Conservation (phyloP, 1,140 invertebrate species). For the Ectropis grisescens region DNA sequence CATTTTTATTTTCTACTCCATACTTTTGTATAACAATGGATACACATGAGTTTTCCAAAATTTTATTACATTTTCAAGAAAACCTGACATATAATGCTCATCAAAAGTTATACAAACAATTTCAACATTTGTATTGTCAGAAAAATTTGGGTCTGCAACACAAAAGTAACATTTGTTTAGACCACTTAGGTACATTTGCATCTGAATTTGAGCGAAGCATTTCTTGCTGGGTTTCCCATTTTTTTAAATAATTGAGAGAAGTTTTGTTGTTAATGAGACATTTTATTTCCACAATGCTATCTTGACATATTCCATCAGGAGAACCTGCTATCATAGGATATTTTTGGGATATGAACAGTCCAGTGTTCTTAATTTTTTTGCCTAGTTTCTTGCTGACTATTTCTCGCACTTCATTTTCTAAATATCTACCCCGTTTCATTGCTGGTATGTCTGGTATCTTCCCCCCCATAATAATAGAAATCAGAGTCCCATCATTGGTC, state of each 20-base stretch:
- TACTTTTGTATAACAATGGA: conserved; percentile 4
- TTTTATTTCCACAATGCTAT: conserved; percentile 27
- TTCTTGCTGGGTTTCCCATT: conserved; percentile 14
- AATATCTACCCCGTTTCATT: conserved; percentile 19
- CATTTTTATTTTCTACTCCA: too few relatives aligned
- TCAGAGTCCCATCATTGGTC: conserved; percentile 15
- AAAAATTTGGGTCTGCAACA: conserved; percentile 25
- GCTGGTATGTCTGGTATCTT: conserved; percentile 19
- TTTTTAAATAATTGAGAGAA: conserved; percentile 6
- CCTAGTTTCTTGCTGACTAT: conserved; percentile 4
- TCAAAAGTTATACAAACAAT: conserved; percentile 4
- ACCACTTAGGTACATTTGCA: conserved; percentile 26
- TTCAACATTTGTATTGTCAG: conserved; percentile 16
- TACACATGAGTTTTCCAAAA: conserved; percentile 12
- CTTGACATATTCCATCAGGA: conserved; percentile 15
- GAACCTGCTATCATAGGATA: conserved; percentile 19
- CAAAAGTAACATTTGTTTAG: conserved; percentile 24
- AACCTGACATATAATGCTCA: conserved; percentile 7
- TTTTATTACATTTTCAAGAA: conserved; percentile 2
- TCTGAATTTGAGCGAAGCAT: conserved; percentile 28
- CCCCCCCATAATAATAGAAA: conserved; percentile 19
- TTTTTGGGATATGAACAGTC: conserved; percentile 8
- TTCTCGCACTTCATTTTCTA: conserved; percentile 16
- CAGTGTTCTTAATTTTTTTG: conserved; percentile 24
- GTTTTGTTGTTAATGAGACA: conserved; percentile 9